Evolutionary conservation across 2,888 invertebrate species (phyloP).

Genomic region (Aphidius colemani): DNA sequence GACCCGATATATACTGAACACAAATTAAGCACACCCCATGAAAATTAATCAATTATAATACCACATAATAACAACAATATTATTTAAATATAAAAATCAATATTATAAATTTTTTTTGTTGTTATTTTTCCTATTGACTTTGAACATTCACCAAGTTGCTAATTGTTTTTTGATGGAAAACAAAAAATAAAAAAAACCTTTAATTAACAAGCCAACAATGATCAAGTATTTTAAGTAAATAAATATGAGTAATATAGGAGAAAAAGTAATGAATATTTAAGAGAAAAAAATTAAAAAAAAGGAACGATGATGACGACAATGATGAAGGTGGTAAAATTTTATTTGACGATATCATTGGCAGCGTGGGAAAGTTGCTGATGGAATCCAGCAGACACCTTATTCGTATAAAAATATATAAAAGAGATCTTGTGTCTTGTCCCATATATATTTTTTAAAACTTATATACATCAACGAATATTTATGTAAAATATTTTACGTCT

Average conservation of each 20-base stretch:
- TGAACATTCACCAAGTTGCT: neutral
- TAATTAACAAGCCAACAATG: conserved; percentile 16
- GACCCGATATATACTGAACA: conserved; percentile 7
- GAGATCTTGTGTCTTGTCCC: conserved; percentile 28
- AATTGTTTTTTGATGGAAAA: conserved; percentile 11
- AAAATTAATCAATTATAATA: neutral
- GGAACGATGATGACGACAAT: neutral
- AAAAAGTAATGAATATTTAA: neutral
- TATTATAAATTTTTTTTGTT: neutral
- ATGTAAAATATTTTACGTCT: no score
- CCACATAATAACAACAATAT: neutral
- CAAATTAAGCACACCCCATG: neutral
- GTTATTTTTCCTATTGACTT: no score
- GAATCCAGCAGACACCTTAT: conserved; percentile 19
- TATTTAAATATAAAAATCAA: neutral
- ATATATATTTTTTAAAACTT: no score
- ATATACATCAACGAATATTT: no score
- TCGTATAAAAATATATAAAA: conserved; percentile 27
- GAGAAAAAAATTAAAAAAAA: neutral
- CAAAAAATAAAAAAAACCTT: neutral
- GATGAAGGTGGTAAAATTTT: no score
- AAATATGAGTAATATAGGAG: no score
- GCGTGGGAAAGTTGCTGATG: conserved; percentile 47
- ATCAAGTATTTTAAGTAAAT: neutral
- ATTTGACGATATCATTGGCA: conserved; percentile 45